Percentiles rank a stretch among this genome's conserved stretches.
Evolutionary conservation across 2,888 invertebrate genomes (phyloP).

Genomic region (Drosophila hamatofila): DNA sequence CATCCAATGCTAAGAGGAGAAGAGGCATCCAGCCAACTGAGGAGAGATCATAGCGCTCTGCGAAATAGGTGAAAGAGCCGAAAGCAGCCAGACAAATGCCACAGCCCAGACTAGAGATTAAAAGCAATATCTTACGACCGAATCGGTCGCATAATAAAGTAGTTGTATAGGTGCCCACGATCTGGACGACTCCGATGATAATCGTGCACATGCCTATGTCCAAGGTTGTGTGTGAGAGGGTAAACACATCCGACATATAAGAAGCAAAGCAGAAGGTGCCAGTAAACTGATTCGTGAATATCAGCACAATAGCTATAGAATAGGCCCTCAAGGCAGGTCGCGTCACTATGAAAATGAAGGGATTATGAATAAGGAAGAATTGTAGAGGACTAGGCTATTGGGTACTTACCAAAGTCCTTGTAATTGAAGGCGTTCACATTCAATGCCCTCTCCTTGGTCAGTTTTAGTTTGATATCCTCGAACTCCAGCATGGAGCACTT

Average conservation of each 20-base stretch:
- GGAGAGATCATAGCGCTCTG: constrained; percentile 28
- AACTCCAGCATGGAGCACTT: constrained; percentile 57
- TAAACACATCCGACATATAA: constrained; percentile 77
- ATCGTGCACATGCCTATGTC: constrained; percentile 76
- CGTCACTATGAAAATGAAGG: constrained; percentile 47
- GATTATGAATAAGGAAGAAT: neutral
- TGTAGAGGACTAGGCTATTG: rapidly evolving
- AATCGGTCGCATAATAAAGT: constrained; percentile 71
- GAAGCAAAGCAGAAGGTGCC: constrained; percentile 73
- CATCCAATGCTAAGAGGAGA: constrained; percentile 63
- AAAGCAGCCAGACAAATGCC: constrained; percentile 62
- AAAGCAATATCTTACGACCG: constrained; percentile 74
- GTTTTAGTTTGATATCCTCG: constrained; percentile 45
- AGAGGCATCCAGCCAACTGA: constrained; percentile 71
- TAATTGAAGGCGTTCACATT: constrained; percentile 40
- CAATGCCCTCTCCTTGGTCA: constrained; percentile 48
- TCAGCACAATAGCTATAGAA: constrained; percentile 51
- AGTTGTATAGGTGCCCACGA: constrained; percentile 71
- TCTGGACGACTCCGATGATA: constrained; percentile 76
- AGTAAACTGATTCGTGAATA: constrained; percentile 65
- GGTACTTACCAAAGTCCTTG: constrained; percentile 72
- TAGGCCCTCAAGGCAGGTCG: constrained; percentile 65
- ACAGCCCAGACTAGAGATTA: constrained; percentile 69
- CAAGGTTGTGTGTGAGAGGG: constrained; percentile 63
- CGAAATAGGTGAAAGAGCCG: constrained; percentile 64